These are phyloP conservation scores for Eremophila alpestris DNA, from an alignment of 2,797 vertebrate species.

Conservation along the genomic window DNA sequence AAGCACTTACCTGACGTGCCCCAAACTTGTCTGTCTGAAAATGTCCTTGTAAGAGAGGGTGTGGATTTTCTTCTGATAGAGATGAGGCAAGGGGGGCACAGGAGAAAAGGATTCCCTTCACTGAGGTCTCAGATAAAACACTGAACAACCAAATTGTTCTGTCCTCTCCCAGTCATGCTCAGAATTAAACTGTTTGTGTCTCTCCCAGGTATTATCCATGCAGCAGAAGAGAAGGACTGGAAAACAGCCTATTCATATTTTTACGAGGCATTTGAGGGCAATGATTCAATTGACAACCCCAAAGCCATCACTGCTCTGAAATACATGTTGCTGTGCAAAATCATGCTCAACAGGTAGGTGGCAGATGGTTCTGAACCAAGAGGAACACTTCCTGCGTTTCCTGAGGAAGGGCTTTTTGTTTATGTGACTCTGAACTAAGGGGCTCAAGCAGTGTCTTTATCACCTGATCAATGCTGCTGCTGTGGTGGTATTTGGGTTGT, in stretches of 20 bases:
- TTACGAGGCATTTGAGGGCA: conserved; percentile 97
- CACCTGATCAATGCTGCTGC: not conserved
- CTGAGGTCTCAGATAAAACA: not conserved
- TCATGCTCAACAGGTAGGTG: conserved; percentile 95
- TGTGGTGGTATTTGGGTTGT: not conserved
- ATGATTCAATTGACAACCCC: conserved; percentile 95
- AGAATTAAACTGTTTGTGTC: not conserved
- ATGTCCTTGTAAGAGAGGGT: not conserved
- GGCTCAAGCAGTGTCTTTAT: not conserved
- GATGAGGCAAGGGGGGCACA: not conserved
- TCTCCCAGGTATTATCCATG: conserved; percentile 92
- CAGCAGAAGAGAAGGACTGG: conserved; percentile 98
- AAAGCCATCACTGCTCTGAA: conserved; percentile 95
- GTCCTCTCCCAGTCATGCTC: not conserved
- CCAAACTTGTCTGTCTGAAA: not conserved
- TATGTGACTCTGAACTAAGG: not conserved
- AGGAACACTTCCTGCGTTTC: not conserved
- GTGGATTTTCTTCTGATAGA: not conserved
- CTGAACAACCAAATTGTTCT: not conserved
- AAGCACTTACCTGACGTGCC: not conserved
- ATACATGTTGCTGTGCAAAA: conserved; percentile 99
- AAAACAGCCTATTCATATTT: conserved; percentile 99
- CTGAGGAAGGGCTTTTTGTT: not conserved
- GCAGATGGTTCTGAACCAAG: not conserved
- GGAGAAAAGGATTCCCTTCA: not conserved